Evolutionary conservation across 2,888 invertebrate species (phyloP), one percentile per base, ranked within the genome.

Genomic region (Chouioia cunea): DNA sequence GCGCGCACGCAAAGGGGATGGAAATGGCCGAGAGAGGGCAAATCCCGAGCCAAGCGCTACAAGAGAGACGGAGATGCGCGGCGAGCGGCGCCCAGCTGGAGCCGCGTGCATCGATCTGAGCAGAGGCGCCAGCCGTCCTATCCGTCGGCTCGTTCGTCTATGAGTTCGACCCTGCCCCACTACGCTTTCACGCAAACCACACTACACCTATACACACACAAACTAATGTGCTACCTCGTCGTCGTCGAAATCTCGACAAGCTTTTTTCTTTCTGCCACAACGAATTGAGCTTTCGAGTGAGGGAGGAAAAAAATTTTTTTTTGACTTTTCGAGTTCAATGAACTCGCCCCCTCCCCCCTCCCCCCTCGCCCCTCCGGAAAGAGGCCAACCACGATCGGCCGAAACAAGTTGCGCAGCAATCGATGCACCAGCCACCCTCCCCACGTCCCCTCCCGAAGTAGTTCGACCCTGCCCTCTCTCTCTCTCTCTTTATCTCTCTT

Each of bases 101-200:
- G 85, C 85, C 85, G 83, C 81, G 83, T 84, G 84, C 85, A 85
- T 85, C 85, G 85, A 84, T 85, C 85, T 85, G 84, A 84, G 70
- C 79, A 83, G 79, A 84, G 85, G 85, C 85, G 85, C 85, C 85
- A 85, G 84, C 80, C 83, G 79, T 83, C 84, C 85, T 85, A 85
- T 84, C 82, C 82, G 84, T 84, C 83, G 84, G 82, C 83, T 83
- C 83, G 81, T 82, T 83, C 83, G 82, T 83, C 85, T 82, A 83
- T 84, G 84, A 82, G 81, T 82, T 82, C 84, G 83, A 83, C 83
- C 82, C 84, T 84, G 80, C 80, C 81, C 79, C 78, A 79, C 77
- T 80, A 76, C 74, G 68, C 67, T 73, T 77, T 74, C 73, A 73
- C 74, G 76, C 56, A 44, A 43, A 18, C 43, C 20, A 3, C 52